Percentiles rank a stretch among this genome's conserved stretches.
These are phyloP conservation scores for Sphenopsis melanotis DNA, from an alignment of 2,797 vertebrate genomes.

Conservation along the genomic window DNA sequence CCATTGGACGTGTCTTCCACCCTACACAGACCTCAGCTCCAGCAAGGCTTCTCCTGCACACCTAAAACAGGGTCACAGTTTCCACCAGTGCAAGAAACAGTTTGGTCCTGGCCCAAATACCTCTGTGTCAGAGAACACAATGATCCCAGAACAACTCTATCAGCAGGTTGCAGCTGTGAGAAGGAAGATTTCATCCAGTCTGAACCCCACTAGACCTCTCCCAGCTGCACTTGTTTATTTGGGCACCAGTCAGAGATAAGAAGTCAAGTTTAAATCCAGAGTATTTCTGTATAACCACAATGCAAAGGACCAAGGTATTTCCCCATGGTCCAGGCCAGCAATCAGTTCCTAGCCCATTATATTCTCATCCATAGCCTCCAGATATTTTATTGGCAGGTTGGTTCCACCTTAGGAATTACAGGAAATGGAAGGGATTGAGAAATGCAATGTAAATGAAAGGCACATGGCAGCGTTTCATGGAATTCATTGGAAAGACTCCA, in stretches of 20 bases:
- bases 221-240: not conserved
- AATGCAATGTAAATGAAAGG: not conserved
- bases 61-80: not conserved
- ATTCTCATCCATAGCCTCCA: not conserved
- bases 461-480: not conserved
- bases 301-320: not conserved
- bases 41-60: not conserved
- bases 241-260: not conserved
- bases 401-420: not conserved
- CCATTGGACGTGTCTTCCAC: rapidly evolving
- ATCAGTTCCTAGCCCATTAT: not conserved
- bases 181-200: not conserved
- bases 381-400: not conserved
- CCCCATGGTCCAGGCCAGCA: not conserved
- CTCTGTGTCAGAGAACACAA: not conserved
- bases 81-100: not conserved
- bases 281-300: not conserved
- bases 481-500: not conserved
- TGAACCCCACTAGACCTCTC: not conserved
- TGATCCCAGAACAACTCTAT: not conserved
- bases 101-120: not conserved
- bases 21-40: not conserved
- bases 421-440: not conserved
- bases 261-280: not conserved
- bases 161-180: not conserved